Base-by-base conservation (phyloP, 2,888 invertebrate genomes). In the Drosophila paramelanica region DNA sequence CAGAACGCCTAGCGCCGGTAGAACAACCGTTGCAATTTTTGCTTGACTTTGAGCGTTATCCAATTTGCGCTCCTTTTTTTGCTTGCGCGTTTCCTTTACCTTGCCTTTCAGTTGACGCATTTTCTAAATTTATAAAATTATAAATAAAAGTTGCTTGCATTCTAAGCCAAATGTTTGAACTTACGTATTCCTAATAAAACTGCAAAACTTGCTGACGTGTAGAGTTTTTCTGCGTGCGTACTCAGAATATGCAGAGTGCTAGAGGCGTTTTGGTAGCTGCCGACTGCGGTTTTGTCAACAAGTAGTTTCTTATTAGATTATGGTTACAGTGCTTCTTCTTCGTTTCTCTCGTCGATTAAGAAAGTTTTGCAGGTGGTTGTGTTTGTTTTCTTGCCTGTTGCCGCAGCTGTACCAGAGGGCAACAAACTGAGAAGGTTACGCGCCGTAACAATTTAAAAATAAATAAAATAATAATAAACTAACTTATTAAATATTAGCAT, bases 91-190 rank as follows among this genome's bases (percentile, higher is more conserved):
- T 93, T 97, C 97, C 93, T 97, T 97, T 47, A 95, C 95, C 90
- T 95, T 95, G 52, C 96, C 96, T 90, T 96, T 97, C 42, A 96
- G 92, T 90, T 96, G 96, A 77, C 96, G 94, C 97, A 97, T 97
- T 77, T 83, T 93, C 72, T 68, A 36, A n/a, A 11, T 45, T 17
- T 6, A 23, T 17, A n/a, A n/a, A 23, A 41, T 13, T 11, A 45
- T 47, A 31, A 31, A 31, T 31, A 31, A 31, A 31, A 31, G 31
- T 31, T 14, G 1, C 0, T 38, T 1, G 13, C 8, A 36, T 45
- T 11, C 10, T n/a, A 2, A 43, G 6, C 6, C 8, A 27, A 41
- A 3, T 25, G 13, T 10, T 11, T 6, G 14, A 11, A 65, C 59
- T 55, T 47, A 74, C 74, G 39, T 31, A 25, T 42, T 14, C 13